Conservation (phyloP, 2,113 vertebrate species). For the Colaptes auratus region DNA sequence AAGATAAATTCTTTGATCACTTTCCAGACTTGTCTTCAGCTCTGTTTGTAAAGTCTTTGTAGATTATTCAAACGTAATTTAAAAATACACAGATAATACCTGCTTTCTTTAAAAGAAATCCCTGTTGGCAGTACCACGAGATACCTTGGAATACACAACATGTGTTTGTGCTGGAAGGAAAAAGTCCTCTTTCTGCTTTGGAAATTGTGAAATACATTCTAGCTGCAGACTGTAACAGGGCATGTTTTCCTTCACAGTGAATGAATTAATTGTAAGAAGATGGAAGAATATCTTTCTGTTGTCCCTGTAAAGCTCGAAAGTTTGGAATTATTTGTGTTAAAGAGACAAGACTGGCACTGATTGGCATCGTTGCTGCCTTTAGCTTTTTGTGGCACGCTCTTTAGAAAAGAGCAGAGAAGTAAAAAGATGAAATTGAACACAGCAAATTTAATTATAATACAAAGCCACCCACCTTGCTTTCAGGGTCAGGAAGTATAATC, state of each 20-base stretch:
- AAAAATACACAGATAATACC: not conserved
- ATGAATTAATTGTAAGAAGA: not conserved
- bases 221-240: not conserved
- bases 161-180: not conserved
- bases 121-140: not conserved
- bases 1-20: conserved; percentile 4
- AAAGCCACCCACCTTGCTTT: conserved; percentile 77
- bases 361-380: conserved; percentile 23
- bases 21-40: conserved; percentile 26
- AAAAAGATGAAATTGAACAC: conserved; percentile 59
- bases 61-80: not conserved
- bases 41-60: not conserved
- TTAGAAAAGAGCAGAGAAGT: conserved; percentile 59
- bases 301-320: conserved; percentile 18
- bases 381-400: conserved; percentile 49
- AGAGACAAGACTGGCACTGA: conserved; percentile 5
- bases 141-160: not conserved
- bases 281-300: not conserved
- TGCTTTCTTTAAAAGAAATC: conserved; percentile 31
- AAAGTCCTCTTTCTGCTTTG: not conserved
- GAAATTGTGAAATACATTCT: not conserved
- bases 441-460: conserved; percentile 69
- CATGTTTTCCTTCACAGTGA: conserved; percentile 39
- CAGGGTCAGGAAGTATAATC: conserved; percentile 71
- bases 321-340: conserved; percentile 16